Conservation (phyloP, 35 echinoderm and acorn worm genomes). For the Amphiura filiformis region DNA sequence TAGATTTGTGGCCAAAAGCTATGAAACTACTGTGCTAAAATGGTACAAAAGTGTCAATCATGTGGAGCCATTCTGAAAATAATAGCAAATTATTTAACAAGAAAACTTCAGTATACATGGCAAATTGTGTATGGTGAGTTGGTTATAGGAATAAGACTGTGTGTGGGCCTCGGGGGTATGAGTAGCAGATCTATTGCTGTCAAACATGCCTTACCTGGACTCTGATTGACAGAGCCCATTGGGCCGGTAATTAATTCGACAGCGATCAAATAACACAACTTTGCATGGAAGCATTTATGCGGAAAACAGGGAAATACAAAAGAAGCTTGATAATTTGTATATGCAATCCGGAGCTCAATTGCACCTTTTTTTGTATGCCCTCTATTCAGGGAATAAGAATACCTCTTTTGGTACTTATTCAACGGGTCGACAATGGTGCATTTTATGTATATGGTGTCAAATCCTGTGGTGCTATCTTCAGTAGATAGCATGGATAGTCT, state of each 20-base stretch:
- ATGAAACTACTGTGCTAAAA: neutral
- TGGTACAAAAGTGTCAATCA: neutral
- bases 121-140: neutral
- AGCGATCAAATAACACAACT: slow-evolving; percentile 58
- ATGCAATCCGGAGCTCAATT: slow-evolving; percentile 26
- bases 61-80: neutral
- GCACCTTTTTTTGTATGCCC: neutral
- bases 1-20: neutral
- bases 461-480: no score
- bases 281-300: slow-evolving; percentile 34
- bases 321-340: slow-evolving; percentile 43
- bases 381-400: neutral
- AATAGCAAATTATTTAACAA: slow-evolving; percentile 13
- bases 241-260: slow-evolving; percentile 51
- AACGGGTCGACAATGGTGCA: no score
- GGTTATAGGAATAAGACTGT: neutral
- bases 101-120: neutral
- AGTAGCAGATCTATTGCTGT: neutral
- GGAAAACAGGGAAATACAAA: slow-evolving; percentile 34
- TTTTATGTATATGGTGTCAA: no score
- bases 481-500: no score
- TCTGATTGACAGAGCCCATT: slow-evolving; percentile 43
- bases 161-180: neutral
- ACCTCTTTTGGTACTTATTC: neutral
- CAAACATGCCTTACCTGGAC: neutral